Evolutionary conservation across 2,797 vertebrate genomes (phyloP).

Genomic region (Antennarius maculatus): DNA sequence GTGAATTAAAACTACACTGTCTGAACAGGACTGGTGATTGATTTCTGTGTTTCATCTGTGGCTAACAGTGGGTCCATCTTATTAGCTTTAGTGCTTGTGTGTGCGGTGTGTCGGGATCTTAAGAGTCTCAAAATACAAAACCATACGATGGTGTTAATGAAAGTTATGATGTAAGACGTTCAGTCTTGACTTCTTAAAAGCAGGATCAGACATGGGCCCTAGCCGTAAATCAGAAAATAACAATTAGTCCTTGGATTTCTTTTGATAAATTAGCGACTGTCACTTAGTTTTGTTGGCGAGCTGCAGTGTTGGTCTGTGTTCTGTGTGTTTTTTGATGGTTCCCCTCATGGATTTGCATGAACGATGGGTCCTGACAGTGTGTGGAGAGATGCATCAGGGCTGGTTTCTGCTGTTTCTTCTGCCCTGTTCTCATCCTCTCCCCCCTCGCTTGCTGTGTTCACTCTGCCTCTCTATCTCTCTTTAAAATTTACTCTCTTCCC

Average conservation of each 20-base stretch:
- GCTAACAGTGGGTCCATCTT: not conserved
- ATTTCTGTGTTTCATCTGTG: not conserved
- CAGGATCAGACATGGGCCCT: too few relatives aligned
- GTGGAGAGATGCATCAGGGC: conserved; percentile 72
- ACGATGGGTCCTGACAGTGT: conserved; percentile 60
- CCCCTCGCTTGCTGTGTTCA: conserved; percentile 61
- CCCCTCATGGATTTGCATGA: conserved; percentile 58
- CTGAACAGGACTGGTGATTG: not conserved
- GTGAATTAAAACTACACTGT: too few relatives aligned
- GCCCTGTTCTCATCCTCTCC: conserved; percentile 51
- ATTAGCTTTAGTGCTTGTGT: not conserved
- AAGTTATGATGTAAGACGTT: too few relatives aligned
- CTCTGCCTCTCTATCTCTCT: conserved; percentile 18
- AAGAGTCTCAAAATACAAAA: not conserved
- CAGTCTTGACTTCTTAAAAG: too few relatives aligned
- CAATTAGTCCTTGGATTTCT: not conserved
- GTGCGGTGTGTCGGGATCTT: conserved; percentile 8
- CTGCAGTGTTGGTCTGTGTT: conserved; percentile 3
- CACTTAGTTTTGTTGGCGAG: conserved; percentile 11
- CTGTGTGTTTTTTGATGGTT: conserved; percentile 11
- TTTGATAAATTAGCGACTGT: too few relatives aligned
- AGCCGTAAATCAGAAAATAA: not conserved
- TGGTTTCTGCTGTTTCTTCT: conserved; percentile 65
- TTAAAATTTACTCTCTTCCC: conserved; percentile 42
- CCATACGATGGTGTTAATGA: too few relatives aligned